Base-by-base conservation (phyloP, 2,113 vertebrate genomes). In the Actenoides hombroni region DNA sequence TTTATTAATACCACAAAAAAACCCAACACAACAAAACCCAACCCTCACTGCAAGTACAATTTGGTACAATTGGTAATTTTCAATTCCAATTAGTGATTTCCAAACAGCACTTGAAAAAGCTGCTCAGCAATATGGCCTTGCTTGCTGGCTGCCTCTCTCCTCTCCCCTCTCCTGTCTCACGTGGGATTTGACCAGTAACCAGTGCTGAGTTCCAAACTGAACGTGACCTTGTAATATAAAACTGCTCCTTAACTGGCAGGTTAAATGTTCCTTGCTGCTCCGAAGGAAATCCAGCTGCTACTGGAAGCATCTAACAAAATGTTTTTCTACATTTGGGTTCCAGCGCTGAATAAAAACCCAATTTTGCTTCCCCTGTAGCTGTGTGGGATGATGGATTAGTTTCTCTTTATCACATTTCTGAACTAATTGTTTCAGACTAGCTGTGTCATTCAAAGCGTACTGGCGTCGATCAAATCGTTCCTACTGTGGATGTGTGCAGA, bases 391-490 rank as follows among this genome's bases (percentile, higher is more conserved):
- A 74, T 6, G 74, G 75, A 79, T 39, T 75, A 69, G 40, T n/a
- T 79, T 31, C 87, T 88, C 88, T 83, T 83, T 77, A 86, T 82
- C 60, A 37, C 73, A 70, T 83, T 93, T 57, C 82, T 90, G 67
- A 90, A 79, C 92, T 93, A 91, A 97, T 82, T 97, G 90, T 44
- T 92, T 93, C 74, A 88, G 64, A 81, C 67, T 81, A 23, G 64
- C 61, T 81, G 76, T 51, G 78, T 42, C 75, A 90, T 73, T 91
- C 86, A 59, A 63, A 88, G 14, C 26, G 63, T 51, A 63, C 54
- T 31, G 83, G 78, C 88, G 86, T 90, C 16, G 9, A 89, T 91
- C 96, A 83, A 57, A 10, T 60, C 39, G 13, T 29, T 90, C 51
- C 5, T 46, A 13, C 42, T 48, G 79, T 92, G 59, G 42, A 94